These are phyloP conservation scores for Rhabdomys pumilio DNA, from an alignment of 2,797 vertebrate genomes.

Conservation along the genomic window DNA sequence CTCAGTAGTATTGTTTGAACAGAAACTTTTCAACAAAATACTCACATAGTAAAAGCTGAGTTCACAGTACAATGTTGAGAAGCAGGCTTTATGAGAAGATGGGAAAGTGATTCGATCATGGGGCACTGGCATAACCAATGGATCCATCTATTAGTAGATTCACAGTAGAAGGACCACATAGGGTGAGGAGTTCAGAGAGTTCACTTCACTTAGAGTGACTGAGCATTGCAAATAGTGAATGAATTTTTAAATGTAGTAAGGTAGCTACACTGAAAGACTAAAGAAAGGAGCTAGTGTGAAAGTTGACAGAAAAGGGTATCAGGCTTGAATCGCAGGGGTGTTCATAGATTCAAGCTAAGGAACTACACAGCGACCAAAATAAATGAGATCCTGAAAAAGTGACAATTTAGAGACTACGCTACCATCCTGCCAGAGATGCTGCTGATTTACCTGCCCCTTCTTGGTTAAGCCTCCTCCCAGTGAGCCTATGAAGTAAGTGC, in stretches of 20 bases:
- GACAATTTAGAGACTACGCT: rapidly evolving
- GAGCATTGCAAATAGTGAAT: not conserved
- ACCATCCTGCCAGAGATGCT: not conserved
- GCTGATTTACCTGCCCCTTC: not conserved
- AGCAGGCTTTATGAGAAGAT: not conserved
- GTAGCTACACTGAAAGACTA: not conserved
- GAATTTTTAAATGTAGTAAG: not conserved
- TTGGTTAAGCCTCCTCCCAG: not conserved
- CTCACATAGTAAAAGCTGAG: not conserved
- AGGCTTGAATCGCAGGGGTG: not conserved
- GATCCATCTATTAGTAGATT: not conserved
- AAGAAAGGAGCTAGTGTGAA: not conserved
- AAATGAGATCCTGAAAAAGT: not conserved
- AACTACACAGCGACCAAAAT: not conserved
- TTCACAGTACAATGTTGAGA: not conserved
- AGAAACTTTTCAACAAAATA: not conserved
- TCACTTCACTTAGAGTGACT: not conserved
- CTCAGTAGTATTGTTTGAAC: not conserved
- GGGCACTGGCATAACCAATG: not conserved
- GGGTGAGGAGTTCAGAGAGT: not conserved
- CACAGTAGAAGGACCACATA: not conserved
- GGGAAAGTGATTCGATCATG: not conserved
- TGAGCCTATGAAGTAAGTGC: not conserved
- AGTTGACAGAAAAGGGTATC: not conserved
- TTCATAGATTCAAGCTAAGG: not conserved